Conservation (phyloP, 2,888 invertebrate genomes). For the Synergus gifuensis region DNA sequence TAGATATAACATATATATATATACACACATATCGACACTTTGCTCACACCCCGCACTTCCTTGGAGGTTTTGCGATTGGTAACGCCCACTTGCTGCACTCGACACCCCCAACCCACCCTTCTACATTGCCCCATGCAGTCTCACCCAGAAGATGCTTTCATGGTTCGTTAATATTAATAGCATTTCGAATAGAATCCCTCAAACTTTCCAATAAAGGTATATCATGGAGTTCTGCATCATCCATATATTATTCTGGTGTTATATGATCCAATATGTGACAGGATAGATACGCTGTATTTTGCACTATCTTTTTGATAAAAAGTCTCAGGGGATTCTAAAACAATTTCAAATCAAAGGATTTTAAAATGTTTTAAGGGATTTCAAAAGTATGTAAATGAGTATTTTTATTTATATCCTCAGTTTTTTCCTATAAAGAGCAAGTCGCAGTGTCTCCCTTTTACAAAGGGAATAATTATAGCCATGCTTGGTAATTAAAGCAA, state of each 20-base stretch:
- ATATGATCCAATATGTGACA: neutral
- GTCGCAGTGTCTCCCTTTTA: neutral
- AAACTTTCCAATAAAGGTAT: neutral
- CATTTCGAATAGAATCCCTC: constrained; percentile 10
- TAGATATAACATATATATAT: neutral
- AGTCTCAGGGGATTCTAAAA: too few relatives aligned
- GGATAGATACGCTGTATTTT: neutral
- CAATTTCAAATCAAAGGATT: too few relatives aligned
- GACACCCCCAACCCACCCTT: constrained; percentile 1
- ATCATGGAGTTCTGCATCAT: neutral
- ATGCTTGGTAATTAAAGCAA: constrained; percentile 46
- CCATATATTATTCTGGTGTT: neutral
- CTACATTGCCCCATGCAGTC: constrained; percentile 35
- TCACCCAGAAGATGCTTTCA: constrained; percentile 12
- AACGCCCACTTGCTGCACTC: constrained; percentile 34
- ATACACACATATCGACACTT: neutral
- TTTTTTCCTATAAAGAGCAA: neutral
- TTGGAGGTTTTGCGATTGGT: constrained; percentile 8
- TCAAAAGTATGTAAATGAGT: neutral
- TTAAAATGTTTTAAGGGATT: too few relatives aligned
- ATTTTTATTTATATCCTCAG: neutral
- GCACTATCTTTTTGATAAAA: too few relatives aligned
- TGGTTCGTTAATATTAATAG: constrained; percentile 30
- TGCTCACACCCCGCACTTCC: constrained; percentile 4
- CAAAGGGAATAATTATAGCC: constrained; percentile 50